phyloP scores from a whole-genome alignment of 1,140 invertebrate genomes.

The Gryllus bimaculatus region DNA sequence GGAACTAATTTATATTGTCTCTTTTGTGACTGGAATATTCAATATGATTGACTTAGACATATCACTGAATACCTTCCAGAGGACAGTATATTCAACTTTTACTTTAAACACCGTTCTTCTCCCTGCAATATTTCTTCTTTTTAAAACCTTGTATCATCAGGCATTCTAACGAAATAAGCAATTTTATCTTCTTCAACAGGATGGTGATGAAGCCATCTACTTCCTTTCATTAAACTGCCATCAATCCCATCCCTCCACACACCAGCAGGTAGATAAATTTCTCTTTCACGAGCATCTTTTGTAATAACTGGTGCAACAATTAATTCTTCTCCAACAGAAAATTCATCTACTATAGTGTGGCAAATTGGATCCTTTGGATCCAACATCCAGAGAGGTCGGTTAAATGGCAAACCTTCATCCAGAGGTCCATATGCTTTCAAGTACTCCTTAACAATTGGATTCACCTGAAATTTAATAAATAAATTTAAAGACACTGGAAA shows the following conservation, averaged over 20 bases:
- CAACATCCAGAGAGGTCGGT: slow-evolving; percentile 87
- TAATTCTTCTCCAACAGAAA: slow-evolving; percentile 80
- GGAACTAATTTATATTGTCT: too few species aligned
- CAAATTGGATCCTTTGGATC: slow-evolving; percentile 71
- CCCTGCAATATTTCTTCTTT: neutral
- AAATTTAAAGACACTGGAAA: neutral
- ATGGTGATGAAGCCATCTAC: slow-evolving; percentile 81
- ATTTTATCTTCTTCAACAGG: slow-evolving; percentile 66
- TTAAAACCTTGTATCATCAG: slow-evolving; percentile 70
- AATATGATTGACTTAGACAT: too few species aligned
- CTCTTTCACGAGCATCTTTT: slow-evolving; percentile 48
- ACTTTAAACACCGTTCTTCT: too few species aligned
- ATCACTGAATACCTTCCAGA: too few species aligned
- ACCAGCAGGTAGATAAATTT: slow-evolving; percentile 77
- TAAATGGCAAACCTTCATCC: slow-evolving; percentile 69
- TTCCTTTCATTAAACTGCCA: slow-evolving; percentile 71
- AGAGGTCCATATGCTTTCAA: slow-evolving; percentile 56
- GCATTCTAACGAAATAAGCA: slow-evolving; percentile 76
- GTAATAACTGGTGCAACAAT: slow-evolving; percentile 84
- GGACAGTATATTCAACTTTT: too few species aligned
- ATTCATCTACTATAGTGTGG: slow-evolving; percentile 74
- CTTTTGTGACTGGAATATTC: too few species aligned
- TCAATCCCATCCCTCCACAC: slow-evolving; percentile 86
- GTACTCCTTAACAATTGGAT: slow-evolving; percentile 64
- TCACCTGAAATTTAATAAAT: slow-evolving; percentile 39